phyloP scores from a whole-genome alignment of 2,113 vertebrate species.

The Mus spicilegus region DNA sequence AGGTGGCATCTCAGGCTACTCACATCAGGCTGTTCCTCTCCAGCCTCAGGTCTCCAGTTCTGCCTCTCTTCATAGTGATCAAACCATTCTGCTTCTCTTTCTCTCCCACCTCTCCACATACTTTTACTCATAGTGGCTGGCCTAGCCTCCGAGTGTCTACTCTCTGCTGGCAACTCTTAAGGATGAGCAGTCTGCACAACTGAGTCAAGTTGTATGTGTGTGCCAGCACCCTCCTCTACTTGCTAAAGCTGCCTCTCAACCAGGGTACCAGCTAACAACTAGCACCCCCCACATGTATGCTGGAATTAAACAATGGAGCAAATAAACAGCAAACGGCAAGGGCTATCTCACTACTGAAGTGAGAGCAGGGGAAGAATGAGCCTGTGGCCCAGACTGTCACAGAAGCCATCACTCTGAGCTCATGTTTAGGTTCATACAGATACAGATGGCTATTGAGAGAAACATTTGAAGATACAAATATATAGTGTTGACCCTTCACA shows the following conservation, averaged over 20 bases:
- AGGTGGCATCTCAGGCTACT: neutral
- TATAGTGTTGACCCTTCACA: too few species aligned
- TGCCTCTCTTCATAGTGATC: neutral
- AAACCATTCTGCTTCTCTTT: neutral
- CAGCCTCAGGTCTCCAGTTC: neutral
- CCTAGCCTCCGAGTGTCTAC: neutral
- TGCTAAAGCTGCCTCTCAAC: neutral
- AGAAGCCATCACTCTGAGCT: too few species aligned
- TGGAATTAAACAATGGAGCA: neutral
- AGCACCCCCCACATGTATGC: neutral
- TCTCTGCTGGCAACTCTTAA: neutral
- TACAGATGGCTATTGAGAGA: too few species aligned
- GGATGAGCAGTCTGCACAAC: neutral
- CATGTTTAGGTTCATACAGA: neutral
- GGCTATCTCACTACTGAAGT: neutral
- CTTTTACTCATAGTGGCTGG: neutral
- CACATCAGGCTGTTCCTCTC: neutral
- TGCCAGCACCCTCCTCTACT: neutral
- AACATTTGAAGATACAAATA: neutral
- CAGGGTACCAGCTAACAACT: neutral
- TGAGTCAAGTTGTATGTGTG: neutral
- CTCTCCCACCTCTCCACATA: neutral
- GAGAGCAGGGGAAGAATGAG: neutral
- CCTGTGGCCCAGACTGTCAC: neutral
- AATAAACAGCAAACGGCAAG: neutral